These are phyloP conservation scores for Corydoras maculifer DNA, from an alignment of 2,113 vertebrate genomes.

Conservation along the genomic window DNA sequence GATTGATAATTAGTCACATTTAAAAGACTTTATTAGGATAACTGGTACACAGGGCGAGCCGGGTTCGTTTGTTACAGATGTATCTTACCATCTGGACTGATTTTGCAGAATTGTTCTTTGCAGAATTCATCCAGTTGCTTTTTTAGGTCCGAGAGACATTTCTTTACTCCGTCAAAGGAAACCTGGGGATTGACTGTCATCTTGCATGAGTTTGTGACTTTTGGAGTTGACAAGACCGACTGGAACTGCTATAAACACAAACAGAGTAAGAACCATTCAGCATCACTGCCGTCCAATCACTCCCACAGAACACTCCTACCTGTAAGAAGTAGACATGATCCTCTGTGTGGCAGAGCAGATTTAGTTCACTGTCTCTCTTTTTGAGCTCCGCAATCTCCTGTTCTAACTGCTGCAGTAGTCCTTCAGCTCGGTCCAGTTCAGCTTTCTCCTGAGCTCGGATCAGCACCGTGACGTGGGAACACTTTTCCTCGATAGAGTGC, in stretches of 20 bases:
- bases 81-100: constrained; percentile 20
- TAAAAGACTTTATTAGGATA: too few species aligned
- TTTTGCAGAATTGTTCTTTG: constrained; percentile 19
- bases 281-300: not conserved
- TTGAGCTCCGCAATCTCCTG: constrained; percentile 41
- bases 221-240: not conserved
- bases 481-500: constrained; percentile 25
- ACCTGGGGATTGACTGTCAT: constrained; percentile 12
- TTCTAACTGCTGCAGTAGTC: constrained; percentile 24
- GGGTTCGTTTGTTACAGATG: not conserved
- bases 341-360: constrained; percentile 42
- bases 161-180: constrained; percentile 27
- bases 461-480: constrained; percentile 25
- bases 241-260: constrained; percentile 8
- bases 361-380: constrained; percentile 35
- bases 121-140: constrained; percentile 17
- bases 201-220: not conserved
- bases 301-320: constrained; percentile 27
- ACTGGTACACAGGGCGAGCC: too few species aligned
- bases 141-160: constrained; percentile 33
- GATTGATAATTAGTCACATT: too few species aligned
- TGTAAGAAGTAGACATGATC: constrained; percentile 50
- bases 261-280: not conserved
- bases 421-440: constrained; percentile 23
- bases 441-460: constrained; percentile 37